Percentiles rank a stretch among this genome's conserved stretches.
phyloP scores from a whole-genome alignment of 1,140 invertebrate genomes.

The Lycorma delicatula region DNA sequence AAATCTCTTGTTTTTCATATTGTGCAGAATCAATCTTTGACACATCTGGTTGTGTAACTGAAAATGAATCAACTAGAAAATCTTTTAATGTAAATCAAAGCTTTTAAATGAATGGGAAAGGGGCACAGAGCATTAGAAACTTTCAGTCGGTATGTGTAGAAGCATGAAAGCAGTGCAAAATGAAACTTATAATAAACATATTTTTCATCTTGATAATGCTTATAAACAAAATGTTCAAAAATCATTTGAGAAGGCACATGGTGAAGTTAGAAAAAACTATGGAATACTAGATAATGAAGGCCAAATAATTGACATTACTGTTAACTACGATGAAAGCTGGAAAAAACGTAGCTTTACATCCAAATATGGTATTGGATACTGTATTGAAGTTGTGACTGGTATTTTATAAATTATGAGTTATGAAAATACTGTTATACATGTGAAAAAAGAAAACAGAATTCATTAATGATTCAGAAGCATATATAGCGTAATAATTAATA shows the following conservation, averaged over 20 bases:
- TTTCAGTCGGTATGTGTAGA: slow-evolving; percentile 6
- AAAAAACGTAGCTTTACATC: slow-evolving; percentile 21
- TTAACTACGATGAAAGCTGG: slow-evolving; percentile 13
- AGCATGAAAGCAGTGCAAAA: slow-evolving; percentile 5
- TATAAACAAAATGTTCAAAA: slow-evolving; percentile 13
- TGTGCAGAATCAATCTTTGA: neutral
- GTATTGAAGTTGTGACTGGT: slow-evolving; percentile 22
- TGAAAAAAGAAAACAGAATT: slow-evolving; percentile 2
- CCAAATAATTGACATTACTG: slow-evolving; percentile 2
- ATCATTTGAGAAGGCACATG: slow-evolving; percentile 10
- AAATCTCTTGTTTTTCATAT: neutral
- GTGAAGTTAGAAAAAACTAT: slow-evolving; percentile 10
- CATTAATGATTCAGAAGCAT: slow-evolving; percentile 13
- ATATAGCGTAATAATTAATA: slow-evolving; percentile 19
- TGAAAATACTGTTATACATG: slow-evolving; percentile 24
- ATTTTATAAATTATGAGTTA: slow-evolving; percentile 22
- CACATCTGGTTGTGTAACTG: neutral
- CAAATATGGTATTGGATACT: slow-evolving; percentile 22
- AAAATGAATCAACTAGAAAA: neutral
- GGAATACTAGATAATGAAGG: slow-evolving; percentile 8
- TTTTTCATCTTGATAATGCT: slow-evolving; percentile 8
- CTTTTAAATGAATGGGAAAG: slow-evolving; percentile 12
- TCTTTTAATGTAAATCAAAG: slow-evolving; percentile 1
- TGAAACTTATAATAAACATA: slow-evolving; percentile 9
- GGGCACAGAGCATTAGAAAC: slow-evolving; percentile 12